Evolutionary conservation across 1,140 invertebrate genomes (phyloP).

Genomic region (Hyles vespertilio): DNA sequence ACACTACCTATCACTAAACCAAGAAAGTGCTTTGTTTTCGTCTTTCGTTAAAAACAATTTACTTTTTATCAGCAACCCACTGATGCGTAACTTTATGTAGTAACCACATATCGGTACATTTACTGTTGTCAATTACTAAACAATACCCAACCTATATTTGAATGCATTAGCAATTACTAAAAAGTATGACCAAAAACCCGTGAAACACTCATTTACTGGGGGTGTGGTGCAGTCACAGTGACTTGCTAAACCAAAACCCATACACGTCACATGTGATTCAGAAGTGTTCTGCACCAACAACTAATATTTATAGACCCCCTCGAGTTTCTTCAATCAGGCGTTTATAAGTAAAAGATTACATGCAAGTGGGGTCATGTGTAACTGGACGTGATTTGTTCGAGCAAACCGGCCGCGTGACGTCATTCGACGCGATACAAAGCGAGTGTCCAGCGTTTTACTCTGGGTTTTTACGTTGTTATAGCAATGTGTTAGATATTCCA

Average conservation of each 20-base stretch:
- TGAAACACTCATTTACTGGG: not conserved
- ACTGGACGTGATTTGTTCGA: constrained; percentile 11
- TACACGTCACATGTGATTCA: constrained; percentile 13
- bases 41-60: too few relatives aligned
- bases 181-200: too few relatives aligned
- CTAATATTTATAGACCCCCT: not conserved
- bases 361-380: not conserved
- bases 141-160: too few relatives aligned
- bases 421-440: constrained; percentile 3
- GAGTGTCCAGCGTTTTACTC: constrained; percentile 16
- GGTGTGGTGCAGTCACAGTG: constrained; percentile 11
- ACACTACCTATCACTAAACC: too few relatives aligned
- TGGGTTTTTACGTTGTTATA: constrained; percentile 37
- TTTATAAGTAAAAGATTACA: not conserved
- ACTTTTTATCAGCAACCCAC: too few relatives aligned
- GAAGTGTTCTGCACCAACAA: not conserved
- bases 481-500: constrained; percentile 25
- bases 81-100: too few relatives aligned
- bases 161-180: too few relatives aligned
- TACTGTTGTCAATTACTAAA: too few relatives aligned
- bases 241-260: constrained; percentile 8
- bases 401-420: constrained; percentile 13
- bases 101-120: too few relatives aligned
- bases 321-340: not conserved
- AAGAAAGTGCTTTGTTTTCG: too few relatives aligned